A percentile compares a stretch with the other conserved stretches of the same genome.
These are phyloP conservation scores for Mycteria americana DNA, from an alignment of 2,797 vertebrate genomes.

Conservation along the genomic window DNA sequence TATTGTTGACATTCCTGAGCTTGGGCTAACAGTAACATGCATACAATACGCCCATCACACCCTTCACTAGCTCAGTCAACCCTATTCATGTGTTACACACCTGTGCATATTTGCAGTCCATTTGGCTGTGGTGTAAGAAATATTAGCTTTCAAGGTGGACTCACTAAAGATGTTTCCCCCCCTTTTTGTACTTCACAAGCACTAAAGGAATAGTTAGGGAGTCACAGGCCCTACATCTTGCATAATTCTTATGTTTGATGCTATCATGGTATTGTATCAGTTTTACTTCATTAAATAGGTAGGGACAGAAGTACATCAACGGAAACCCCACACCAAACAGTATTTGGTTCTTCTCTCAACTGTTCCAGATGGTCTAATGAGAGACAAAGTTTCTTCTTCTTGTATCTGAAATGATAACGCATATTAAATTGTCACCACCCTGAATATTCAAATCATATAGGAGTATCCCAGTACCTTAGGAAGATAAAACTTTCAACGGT, in stretches of 20 bases:
- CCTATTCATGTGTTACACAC: slow-evolving; percentile 50
- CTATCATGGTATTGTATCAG: background rate
- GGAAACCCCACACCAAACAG: background rate
- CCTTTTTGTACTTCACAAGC: background rate
- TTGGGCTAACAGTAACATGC: slow-evolving; percentile 34
- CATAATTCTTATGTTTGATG: background rate
- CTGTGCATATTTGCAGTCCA: slow-evolving; percentile 64
- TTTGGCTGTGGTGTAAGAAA: slow-evolving; percentile 21
- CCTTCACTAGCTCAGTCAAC: background rate
- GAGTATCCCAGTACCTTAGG: background rate
- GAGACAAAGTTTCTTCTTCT: background rate
- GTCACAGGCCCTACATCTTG: background rate
- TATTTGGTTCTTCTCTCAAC: background rate
- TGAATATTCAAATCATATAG: background rate
- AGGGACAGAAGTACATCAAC: background rate
- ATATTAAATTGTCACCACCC: background rate
- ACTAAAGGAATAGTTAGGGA: background rate
- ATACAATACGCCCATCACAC: slow-evolving; percentile 26
- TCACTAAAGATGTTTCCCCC: background rate
- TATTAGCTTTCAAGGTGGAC: slow-evolving; percentile 52
- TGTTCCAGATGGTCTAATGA: background rate
- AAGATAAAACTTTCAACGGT: background rate
- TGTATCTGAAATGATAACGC: background rate
- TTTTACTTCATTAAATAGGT: background rate
- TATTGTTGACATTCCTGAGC: slow-evolving; percentile 57